phyloP scores from a whole-genome alignment of 2,797 vertebrate species.

The Rhadinocentrus ornatus region DNA sequence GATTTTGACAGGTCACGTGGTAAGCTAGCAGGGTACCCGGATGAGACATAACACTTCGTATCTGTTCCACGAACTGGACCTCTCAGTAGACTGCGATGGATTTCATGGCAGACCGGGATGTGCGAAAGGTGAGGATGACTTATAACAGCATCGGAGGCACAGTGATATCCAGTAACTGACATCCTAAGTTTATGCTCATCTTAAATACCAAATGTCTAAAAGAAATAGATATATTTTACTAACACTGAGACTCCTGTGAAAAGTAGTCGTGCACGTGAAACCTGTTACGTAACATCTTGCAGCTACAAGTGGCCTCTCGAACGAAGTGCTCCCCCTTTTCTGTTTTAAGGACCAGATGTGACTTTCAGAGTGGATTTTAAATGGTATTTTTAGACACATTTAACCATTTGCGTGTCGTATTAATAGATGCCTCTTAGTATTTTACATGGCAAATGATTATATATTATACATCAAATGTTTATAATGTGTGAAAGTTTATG shows the following conservation, averaged over 20 bases:
- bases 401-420: not conserved
- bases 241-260: not conserved
- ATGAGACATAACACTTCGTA: not conserved
- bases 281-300: constrained; percentile 39
- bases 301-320: constrained; percentile 1
- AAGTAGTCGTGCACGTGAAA: not conserved
- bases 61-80: not conserved
- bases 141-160: fast-evolving
- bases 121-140: constrained; percentile 44
- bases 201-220: not conserved
- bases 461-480: not conserved
- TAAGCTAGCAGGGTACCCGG: constrained; percentile 24
- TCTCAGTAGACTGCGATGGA: constrained; percentile 64
- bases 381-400: not conserved
- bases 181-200: not conserved
- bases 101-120: constrained; percentile 73
- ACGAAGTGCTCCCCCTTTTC: not conserved
- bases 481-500: not conserved
- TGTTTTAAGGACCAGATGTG: not conserved
- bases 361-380: not conserved
- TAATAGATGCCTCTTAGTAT: not conserved
- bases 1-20: constrained; percentile 51
- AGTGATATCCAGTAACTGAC: not conserved
- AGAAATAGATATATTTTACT: not conserved
- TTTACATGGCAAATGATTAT: not conserved